Evolutionary conservation across 2,113 vertebrate genomes (phyloP), one percentile per base, ranked within the genome.

Genomic region (Macquaria australasica): DNA sequence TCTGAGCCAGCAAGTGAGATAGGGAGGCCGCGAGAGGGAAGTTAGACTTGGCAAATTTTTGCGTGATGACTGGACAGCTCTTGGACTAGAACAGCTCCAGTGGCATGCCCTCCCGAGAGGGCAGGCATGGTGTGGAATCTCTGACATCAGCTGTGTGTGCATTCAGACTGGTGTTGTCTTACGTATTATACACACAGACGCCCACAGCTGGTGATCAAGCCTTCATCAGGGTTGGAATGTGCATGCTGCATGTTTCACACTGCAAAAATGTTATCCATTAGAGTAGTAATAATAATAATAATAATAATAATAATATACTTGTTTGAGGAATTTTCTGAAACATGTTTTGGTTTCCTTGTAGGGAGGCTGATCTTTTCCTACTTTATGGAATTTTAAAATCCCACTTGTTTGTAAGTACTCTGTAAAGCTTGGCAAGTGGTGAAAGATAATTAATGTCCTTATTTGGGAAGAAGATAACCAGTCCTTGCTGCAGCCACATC

Each of bases 11-110:
- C 79, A 45, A 53, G 58, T 4, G 16, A 21, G 81, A 68, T 51
- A 37, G 73, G 81, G 88, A 20, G 77, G 81, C 73, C 28, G 56
- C 0, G 23, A 45, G 55, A 72, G 87, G 86, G 87, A 79, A 48
- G 75, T 67, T 50, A 59, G 73, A 80, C 87, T 84, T 80, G 89
- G 86, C 88, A 87, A 60, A 92, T 92, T 87, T 90, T 90, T 92
- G 87, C 79, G 83, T 88, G 87, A 89, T 94, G 92, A 94, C 92
- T 88, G 87, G 88, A 81, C 83, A 69, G 82, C 80, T 83, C 82
- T 73, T 64, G 74, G 80, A 79, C 62, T 11, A 5, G 48, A 62
- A 69, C 77, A 56, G 83, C 83, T 87, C 82, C 23, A 67, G 53
- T 78, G 79, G 75, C 75, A 69, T 21, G 55, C 77, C 73, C 87